A percentile compares a stretch with the other conserved stretches of the same genome.
phyloP scores from a whole-genome alignment of 2,888 invertebrate genomes.

The Polymixis lichenea region DNA sequence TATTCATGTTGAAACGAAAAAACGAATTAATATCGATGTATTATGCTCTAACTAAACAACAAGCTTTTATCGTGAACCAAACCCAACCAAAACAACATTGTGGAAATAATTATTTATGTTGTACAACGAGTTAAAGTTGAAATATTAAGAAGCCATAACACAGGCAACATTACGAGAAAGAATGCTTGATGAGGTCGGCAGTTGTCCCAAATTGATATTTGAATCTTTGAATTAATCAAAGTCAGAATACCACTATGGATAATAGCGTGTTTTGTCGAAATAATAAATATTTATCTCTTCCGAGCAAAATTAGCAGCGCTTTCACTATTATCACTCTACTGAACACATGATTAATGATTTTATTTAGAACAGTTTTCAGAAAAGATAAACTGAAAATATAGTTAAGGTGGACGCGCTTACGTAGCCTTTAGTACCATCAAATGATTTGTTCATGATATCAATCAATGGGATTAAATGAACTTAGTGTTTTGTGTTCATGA shows the following conservation, averaged over 20 bases:
- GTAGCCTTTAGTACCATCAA: too few species aligned
- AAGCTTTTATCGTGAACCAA: background rate
- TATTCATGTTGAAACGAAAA: background rate
- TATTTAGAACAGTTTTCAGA: constrained; percentile 52
- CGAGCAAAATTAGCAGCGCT: constrained; percentile 78
- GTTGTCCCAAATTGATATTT: constrained; percentile 72
- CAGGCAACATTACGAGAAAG: constrained; percentile 50
- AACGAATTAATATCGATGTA: background rate
- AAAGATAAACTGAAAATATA: constrained; percentile 13
- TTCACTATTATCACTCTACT: constrained; percentile 75
- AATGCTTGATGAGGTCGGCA: constrained; percentile 50
- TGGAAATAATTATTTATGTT: background rate
- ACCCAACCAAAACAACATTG: background rate
- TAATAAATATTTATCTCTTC: constrained; percentile 78
- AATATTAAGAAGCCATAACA: constrained; percentile 8
- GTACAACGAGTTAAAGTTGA: background rate
- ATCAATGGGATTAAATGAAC: too few species aligned
- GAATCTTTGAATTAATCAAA: constrained; percentile 84
- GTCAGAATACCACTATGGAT: constrained; percentile 74
- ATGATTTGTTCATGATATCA: too few species aligned
- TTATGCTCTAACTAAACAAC: background rate
- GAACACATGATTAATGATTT: constrained; percentile 76
- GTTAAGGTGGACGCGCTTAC: too few species aligned
- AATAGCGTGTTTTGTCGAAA: constrained; percentile 74
- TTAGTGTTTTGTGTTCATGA: too few species aligned